phyloP scores from a whole-genome alignment of 2,113 vertebrate genomes.

The Turnix velox region DNA sequence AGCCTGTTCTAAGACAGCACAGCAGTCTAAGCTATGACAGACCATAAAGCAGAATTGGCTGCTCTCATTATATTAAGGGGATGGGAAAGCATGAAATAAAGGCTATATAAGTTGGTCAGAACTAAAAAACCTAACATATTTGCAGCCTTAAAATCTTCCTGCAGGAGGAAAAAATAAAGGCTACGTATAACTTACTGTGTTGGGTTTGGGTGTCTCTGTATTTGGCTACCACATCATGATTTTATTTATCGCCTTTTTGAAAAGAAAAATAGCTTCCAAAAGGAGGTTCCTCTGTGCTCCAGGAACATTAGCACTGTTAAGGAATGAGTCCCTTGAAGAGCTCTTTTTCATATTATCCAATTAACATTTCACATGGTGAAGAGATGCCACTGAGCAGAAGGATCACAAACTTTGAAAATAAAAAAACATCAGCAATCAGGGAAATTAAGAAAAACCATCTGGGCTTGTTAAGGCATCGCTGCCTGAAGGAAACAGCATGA shows the following conservation, averaged over 20 bases:
- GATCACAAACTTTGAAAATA: background rate
- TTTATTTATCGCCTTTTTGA: background rate
- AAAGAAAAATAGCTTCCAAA: background rate
- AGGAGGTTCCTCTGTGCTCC: background rate
- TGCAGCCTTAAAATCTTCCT: background rate
- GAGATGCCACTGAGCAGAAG: background rate
- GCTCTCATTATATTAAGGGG: background rate
- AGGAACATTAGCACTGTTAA: background rate
- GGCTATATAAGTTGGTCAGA: background rate
- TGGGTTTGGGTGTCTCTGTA: background rate
- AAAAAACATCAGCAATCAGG: background rate
- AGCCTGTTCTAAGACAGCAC: background rate
- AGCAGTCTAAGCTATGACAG: rapidly evolving
- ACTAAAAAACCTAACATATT: background rate
- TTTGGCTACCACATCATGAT: background rate
- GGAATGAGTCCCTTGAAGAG: background rate
- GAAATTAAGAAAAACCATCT: background rate
- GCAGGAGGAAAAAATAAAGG: background rate
- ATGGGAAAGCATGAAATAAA: background rate
- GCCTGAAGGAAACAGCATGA: background rate
- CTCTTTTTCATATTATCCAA: background rate
- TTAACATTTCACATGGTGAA: background rate
- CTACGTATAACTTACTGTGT: background rate
- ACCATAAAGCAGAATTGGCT: background rate
- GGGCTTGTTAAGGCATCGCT: background rate